Percentiles rank a stretch among this genome's conserved stretches.
These are phyloP conservation scores for Neosilurus mollespiculum DNA, from an alignment of 2,797 vertebrate species.

Conservation along the genomic window DNA sequence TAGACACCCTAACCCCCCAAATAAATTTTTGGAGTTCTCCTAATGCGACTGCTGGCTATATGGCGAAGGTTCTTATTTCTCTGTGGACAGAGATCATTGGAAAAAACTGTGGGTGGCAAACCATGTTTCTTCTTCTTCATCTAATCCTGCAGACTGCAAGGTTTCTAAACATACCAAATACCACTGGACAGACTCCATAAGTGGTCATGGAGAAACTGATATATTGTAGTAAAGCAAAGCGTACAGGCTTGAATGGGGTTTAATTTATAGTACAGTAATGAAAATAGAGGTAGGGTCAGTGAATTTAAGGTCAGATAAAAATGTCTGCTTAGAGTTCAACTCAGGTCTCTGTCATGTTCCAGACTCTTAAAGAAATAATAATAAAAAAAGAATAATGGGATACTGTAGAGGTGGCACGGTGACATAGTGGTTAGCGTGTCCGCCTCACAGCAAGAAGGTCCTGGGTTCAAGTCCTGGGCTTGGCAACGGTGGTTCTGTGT, in stretches of 20 bases:
- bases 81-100: background rate
- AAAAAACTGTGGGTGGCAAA: background rate
- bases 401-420: too few relatives aligned
- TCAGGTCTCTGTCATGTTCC: background rate
- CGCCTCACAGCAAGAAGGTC: too few relatives aligned
- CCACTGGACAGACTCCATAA: background rate
- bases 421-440: too few relatives aligned
- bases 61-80: background rate
- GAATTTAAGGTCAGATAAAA: background rate
- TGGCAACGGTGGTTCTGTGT: too few relatives aligned
- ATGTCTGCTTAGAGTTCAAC: background rate
- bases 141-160: constrained; percentile 4
- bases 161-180: background rate
- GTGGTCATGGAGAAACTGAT: background rate
- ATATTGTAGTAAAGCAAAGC: constrained; percentile 4
- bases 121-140: background rate
- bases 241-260: background rate
- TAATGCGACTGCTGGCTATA: constrained; percentile 1
- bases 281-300: background rate
- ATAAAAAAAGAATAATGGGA: too few relatives aligned
- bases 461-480: too few relatives aligned
- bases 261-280: constrained; percentile 1
- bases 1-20: background rate
- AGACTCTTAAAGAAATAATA: background rate
- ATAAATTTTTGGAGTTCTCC: background rate